Percentiles rank a stretch among this genome's conserved stretches.
Conservation (phyloP, 2,888 invertebrate genomes). For the Drosophila quinaria region DNA sequence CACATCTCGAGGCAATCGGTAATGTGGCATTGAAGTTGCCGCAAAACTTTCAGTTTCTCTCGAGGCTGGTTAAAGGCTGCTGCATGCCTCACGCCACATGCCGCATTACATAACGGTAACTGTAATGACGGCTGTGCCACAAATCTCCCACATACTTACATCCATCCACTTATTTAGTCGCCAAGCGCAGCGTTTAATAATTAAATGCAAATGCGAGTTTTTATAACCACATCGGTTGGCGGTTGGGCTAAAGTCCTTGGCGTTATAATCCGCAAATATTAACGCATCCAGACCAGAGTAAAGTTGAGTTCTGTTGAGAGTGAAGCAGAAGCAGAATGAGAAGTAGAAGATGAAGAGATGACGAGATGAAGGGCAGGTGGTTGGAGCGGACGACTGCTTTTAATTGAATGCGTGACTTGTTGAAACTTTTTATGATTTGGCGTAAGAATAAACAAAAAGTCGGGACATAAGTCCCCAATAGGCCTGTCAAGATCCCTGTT, state of each 20-base stretch:
- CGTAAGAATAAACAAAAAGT: constrained; percentile 7
- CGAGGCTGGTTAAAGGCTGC: constrained; percentile 34
- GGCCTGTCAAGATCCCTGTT: constrained; percentile 4
- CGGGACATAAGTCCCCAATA: background rate
- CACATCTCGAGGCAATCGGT: constrained; percentile 65
- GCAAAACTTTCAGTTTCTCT: constrained; percentile 47
- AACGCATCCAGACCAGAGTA: constrained; percentile 43
- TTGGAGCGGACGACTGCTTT: constrained; percentile 23
- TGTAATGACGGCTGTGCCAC: constrained; percentile 33
- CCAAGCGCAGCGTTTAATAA: constrained; percentile 55
- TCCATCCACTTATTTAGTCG: constrained; percentile 21
- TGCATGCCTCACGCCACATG: constrained; percentile 24
- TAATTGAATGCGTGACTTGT: constrained; percentile 81
- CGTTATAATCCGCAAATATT: constrained; percentile 65
- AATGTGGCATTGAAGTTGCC: constrained; percentile 68
- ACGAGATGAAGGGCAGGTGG: constrained; percentile 4
- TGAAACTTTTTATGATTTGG: constrained; percentile 69
- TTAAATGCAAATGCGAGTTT: constrained; percentile 67
- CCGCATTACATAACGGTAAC: constrained; percentile 47
- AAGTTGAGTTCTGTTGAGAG: constrained; percentile 11
- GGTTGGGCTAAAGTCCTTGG: constrained; percentile 9
- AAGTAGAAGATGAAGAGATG: background rate
- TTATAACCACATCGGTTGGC: constrained; percentile 35
- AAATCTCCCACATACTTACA: constrained; percentile 1
- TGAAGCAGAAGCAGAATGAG: background rate